phyloP scores from a whole-genome alignment of 1,140 invertebrate genomes.

The Bombus confusus region DNA sequence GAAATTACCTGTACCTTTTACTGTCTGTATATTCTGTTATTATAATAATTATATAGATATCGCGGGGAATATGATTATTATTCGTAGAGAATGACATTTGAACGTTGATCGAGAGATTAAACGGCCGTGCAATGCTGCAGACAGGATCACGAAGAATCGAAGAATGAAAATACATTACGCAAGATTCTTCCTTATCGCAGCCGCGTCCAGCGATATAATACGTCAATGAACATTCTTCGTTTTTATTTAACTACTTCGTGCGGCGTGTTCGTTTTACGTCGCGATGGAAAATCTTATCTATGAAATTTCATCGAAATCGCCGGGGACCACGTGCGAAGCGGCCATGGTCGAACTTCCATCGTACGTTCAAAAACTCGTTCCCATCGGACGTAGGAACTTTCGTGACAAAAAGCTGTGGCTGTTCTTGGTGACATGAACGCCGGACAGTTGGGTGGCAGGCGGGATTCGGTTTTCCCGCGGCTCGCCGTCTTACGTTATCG shows the following conservation, averaged over 20 bases:
- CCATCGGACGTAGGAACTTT: background rate
- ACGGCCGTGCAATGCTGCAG: background rate
- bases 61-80: background rate
- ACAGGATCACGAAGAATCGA: background rate
- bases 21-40: background rate
- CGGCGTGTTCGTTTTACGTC: no score
- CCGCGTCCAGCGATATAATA: no score
- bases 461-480: slow-evolving; percentile 23
- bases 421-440: slow-evolving; percentile 17
- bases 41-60: background rate
- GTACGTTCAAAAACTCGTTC: background rate
- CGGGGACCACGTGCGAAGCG: no score
- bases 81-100: background rate
- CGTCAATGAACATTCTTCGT: no score
- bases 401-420: no score
- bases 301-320: background rate
- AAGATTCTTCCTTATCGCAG: no score
- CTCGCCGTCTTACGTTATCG: slow-evolving; percentile 33
- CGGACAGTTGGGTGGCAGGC: background rate
- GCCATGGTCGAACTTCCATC: background rate
- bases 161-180: background rate
- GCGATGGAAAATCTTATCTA: no score
- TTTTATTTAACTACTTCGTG: background rate
- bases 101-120: background rate
- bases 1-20: background rate